Evolutionary conservation across 2,888 invertebrate species (phyloP), one percentile per base, ranked within the genome.

Genomic region (Eutolmus rufibarbis): DNA sequence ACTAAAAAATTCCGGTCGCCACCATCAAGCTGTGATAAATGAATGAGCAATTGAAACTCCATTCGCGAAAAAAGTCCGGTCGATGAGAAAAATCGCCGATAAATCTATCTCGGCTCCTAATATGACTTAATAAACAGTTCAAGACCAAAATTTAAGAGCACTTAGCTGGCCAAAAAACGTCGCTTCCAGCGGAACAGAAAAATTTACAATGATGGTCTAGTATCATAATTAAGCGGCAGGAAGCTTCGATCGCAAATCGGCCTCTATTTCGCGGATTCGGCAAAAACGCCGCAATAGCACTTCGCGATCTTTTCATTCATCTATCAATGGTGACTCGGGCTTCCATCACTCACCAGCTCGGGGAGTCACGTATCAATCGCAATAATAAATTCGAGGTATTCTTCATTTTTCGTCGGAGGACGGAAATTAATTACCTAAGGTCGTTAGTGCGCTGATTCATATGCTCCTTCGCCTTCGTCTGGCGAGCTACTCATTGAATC

Each of bases 71-170:
- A 19, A 84, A 37, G 37, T 9, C 23, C n/a, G 16, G 23, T 5
- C 34, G 37, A 31, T 82, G 28, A 37, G 66, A 66, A 31, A 66
- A 84, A 84, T 82, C 23, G 23, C 37, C n/a, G 37, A n/a, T 82
- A 82, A 37, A 82, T 82, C 57, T 82, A 82, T 84, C 19, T 66
- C 37, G 16, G 8, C 56, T 84, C 66, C 12, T 84, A 66, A 84
- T 84, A 37, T 84, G 66, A 84, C 82, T 84, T 84, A 84, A 84
- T 84, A 66, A 84, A 84, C 66, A 66, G 82, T 84, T 84, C 66
- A 84, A 66, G 57, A 66, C 9, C 66, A 84, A 40, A 56, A 56
- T 23, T 19, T 46, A 28, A 56, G 31, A 84, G 37, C 66, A 40
- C 66, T 84, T 66, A 66, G 37, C 16, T 7, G 19, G 12, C 14